Base-by-base conservation (phyloP, 1,140 invertebrate genomes). In the Drosophila sp. region DNA sequence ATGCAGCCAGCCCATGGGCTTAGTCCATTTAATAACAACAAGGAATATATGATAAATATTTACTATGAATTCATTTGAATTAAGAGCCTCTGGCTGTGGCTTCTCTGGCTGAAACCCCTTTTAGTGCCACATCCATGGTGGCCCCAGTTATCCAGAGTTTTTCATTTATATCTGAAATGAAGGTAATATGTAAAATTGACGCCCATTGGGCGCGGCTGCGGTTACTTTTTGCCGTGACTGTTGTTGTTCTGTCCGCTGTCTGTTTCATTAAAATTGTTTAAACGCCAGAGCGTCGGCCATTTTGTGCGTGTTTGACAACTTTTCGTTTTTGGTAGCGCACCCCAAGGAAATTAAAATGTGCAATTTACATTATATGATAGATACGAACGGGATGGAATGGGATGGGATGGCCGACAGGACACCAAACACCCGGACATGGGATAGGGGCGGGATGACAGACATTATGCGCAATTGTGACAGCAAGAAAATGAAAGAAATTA, bases 271-370 rank as follows among this genome's bases (percentile, higher is more conserved):
- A 87, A 82, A 86, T 76, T 72, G 60, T 66, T 87, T 83, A 79
- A 86, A 76, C 67, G 65, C 66, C 69, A 73, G 30, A 66, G 75
- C 68, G 60, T 32, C 64, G 68, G 56, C 63, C 75, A 90, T 90
- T 89, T 85, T 69, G 63, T 70, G 57, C 60, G 64, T 56, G 68
- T 74, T 76, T 77, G 68, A 76, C 64, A 66, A 71, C 69, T 73
- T 73, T 71, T 72, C 10, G 35, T 32, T 50, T 50, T n/a, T 23
- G 44, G 70, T 33, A 70, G 62, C 58, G 60, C 63, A 84, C 83
- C 83, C 83, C 65, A 80, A 87, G 70, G 83, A 87, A 87, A 89
- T 87, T 83, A 89, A 89, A 83, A 80, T 89, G 80, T 82, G 70
- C 84, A 83, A 83, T 86, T 89, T 76, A 89, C 70, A 79, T 82